Evolutionary conservation across 2,113 vertebrate genomes (phyloP), one percentile per base, ranked within the genome.

Genomic region (Siniperca chuatsi): DNA sequence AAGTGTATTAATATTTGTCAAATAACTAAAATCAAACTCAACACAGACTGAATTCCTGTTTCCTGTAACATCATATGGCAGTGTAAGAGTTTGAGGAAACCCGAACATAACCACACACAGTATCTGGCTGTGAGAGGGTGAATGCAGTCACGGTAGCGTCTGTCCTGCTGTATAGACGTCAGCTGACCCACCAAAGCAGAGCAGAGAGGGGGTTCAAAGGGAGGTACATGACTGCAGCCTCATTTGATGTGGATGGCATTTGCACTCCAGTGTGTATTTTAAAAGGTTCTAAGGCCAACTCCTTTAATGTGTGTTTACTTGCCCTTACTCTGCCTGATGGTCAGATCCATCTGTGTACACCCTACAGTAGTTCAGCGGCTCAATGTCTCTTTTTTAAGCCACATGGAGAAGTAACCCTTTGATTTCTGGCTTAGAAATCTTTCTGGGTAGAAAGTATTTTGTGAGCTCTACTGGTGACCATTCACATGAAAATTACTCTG

Each of bases 231-330:
- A 42, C 81, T 65, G 77, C 85, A 62, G 78, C 79, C 71, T 86
- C 87, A 87, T 88, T 93, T 93, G 88, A 94, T 93, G 92, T 88
- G 84, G 87, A 44, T 94, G 93, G 87, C 92, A 93, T 93, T 94
- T 93, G 81, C 81, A 87, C 89, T 89, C 81, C 83, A 70, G 88
- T 87, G 91, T 89, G 89, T 90, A 60, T 89, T 90, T 88, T 85
- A 81, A 90, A 93, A 87, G 80, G 86, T 85, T 88, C 54, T 65
- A 60, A 79, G 77, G 82, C 82, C 79, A 74, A 16, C 35, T 54
- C 79, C 85, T 92, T 92, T 87, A 91, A 92, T 93, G 91, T 92
- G 88, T 85, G 92, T 93, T 94, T 92, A 87, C 83, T 74, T 78
- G 78, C 62, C 89, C 75, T 89, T 52, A 81, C 73, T 62, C 75